These are phyloP conservation scores for Sweltsa coloradensis DNA, from an alignment of 1,140 invertebrate species.

Conservation along the genomic window DNA sequence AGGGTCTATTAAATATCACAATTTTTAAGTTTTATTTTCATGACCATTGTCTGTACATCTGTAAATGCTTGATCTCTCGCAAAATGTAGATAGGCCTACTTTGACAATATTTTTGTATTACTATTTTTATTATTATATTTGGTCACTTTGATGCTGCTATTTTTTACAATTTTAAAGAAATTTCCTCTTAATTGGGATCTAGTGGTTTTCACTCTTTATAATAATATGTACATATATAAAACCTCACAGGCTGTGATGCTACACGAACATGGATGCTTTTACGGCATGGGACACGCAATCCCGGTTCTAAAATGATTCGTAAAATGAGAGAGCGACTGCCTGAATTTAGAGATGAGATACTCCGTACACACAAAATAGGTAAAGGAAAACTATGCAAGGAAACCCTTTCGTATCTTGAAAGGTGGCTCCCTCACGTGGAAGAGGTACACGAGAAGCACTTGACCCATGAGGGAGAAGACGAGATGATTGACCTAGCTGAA, in stretches of 20 bases:
- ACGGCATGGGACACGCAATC: slow-evolving; percentile 55
- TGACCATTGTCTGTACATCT: too few species aligned
- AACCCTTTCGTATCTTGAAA: slow-evolving; percentile 30
- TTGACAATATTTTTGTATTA: too few species aligned
- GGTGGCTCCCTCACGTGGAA: slow-evolving; percentile 34
- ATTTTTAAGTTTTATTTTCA: too few species aligned
- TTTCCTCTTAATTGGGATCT: too few species aligned
- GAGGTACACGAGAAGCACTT: slow-evolving; percentile 37
- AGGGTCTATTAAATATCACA: too few species aligned
- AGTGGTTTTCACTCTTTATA: too few species aligned
- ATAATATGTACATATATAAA: too few species aligned
- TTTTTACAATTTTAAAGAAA: too few species aligned
- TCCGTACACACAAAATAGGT: slow-evolving; percentile 28
- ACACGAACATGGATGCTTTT: slow-evolving; percentile 50
- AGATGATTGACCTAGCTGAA: slow-evolving; percentile 47
- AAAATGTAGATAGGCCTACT: too few species aligned
- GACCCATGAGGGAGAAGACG: slow-evolving; percentile 48
- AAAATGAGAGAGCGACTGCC: slow-evolving; percentile 35
- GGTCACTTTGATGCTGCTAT: too few species aligned
- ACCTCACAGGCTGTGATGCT: slow-evolving; percentile 43
- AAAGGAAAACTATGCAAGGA: slow-evolving; percentile 25
- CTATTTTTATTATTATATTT: too few species aligned
- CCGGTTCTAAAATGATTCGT: slow-evolving; percentile 37
- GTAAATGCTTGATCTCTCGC: too few species aligned
- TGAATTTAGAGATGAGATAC: slow-evolving; percentile 33